Evolutionary conservation across 2,888 invertebrate species (phyloP), one percentile per base, ranked within the genome.

Genomic region (Platycheirus rosarum): DNA sequence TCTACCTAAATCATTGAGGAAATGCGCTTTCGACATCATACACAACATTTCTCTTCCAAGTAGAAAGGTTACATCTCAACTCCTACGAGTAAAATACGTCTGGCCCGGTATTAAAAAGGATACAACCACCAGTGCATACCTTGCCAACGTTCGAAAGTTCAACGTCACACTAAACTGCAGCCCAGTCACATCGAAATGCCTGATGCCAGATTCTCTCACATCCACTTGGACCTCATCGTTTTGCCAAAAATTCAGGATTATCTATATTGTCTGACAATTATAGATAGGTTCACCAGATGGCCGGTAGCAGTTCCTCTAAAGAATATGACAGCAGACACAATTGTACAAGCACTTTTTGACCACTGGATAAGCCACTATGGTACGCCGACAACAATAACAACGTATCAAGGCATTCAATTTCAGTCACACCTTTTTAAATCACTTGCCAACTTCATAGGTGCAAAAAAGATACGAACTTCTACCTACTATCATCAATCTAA

Each of bases 161-260:
- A 6, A 1, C 20, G 40, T 11, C 53, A 73, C 11, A 57, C 86
- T 86, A 0, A 49, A 3, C 75, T 89, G 13, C n/a, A 0, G 29
- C 26, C 2, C 20, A 32, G 0, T 9, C 1, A 4, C 89, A 88
- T 75, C 46, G 75, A 26, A 80, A 84, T 78, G 40, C 78, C 44
- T 79, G 78, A 6, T 55, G 74, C 84, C 77, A 80, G 86, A 68
- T 84, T 87, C 74, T 86, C 84, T 53, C 79, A 66, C 40, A 85
- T 85, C 70, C 85, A 86, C 74, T 75, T 76, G 8, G 71, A 55
- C 9, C 16, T 44, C 6, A 11, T 42, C 1, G 16, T 26, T 9
- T 9, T 66, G 8, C 51, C 53, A 11, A 42, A 20, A 18, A 48
- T 35, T 1, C 35, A 63, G 9, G 13, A 37, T 7, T 66, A 0